Percentiles rank a stretch among this genome's conserved stretches.
These are phyloP conservation scores for Microplitis demolitor DNA, from an alignment of 1,140 invertebrate genomes.

Conservation along the genomic window DNA sequence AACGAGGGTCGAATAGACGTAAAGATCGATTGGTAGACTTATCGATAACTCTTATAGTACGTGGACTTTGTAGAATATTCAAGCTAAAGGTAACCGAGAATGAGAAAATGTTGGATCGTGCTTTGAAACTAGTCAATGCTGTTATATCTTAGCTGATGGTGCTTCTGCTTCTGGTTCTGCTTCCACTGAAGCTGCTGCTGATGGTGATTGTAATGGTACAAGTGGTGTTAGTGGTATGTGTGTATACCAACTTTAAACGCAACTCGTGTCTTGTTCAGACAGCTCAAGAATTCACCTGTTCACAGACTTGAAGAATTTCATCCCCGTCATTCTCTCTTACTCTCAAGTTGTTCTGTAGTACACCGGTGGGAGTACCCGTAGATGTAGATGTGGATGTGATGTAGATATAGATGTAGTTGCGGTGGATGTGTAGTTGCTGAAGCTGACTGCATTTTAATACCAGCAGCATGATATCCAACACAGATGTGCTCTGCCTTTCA, in stretches of 20 bases:
- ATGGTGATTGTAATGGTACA: no score
- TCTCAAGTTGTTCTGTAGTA: no score
- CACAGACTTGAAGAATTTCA: not conserved
- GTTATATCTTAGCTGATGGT: no score
- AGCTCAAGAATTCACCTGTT: not conserved
- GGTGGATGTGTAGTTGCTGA: not conserved
- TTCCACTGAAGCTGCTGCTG: no score
- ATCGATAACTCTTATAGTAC: not conserved
- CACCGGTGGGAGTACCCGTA: no score
- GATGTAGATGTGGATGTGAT: no score
- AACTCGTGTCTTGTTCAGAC: not conserved
- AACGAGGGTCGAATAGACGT: not conserved
- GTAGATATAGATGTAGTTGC: no score
- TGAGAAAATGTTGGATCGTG: not conserved
- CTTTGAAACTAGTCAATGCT: not conserved
- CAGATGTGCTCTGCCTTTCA: not conserved
- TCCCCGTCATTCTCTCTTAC: not conserved
- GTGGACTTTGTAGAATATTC: not conserved
- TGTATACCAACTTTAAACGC: not conserved
- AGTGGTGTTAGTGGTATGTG: not conserved
- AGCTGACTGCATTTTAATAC: not conserved
- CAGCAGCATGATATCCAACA: not conserved
- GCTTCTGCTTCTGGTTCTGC: no score
- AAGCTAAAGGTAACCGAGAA: not conserved
- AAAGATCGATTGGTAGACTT: conserved; percentile 4